phyloP scores from a whole-genome alignment of 2,888 invertebrate genomes.

The Harpagoxenus sublaevis region DNA sequence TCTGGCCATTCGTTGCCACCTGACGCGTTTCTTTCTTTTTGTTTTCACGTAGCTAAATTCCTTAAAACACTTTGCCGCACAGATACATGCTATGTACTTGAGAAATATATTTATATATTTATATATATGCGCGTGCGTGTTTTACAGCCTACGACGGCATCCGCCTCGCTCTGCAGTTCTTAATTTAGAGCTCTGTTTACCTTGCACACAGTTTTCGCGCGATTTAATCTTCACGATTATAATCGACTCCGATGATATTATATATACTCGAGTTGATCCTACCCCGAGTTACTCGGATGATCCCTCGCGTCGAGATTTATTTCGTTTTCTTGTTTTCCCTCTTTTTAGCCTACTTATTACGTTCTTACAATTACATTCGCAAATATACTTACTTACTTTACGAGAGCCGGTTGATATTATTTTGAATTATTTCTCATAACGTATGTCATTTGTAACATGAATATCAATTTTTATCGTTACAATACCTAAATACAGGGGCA shows the following conservation, averaged over 20 bases:
- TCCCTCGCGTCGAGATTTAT: slow-evolving; percentile 52
- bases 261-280: slow-evolving; percentile 41
- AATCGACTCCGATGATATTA: slow-evolving; percentile 32
- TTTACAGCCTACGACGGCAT: slow-evolving; percentile 51
- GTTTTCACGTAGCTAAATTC: slow-evolving; percentile 62
- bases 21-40: slow-evolving; percentile 54
- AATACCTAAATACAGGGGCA: slow-evolving; percentile 85
- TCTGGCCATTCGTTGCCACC: slow-evolving; percentile 70
- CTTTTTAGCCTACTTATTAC: slow-evolving; percentile 79
- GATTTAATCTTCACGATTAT: slow-evolving; percentile 57
- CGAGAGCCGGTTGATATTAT: slow-evolving; percentile 84
- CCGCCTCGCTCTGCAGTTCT: slow-evolving; percentile 50
- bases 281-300: slow-evolving; percentile 61
- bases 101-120: slow-evolving; percentile 53
- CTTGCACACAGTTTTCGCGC: slow-evolving; percentile 46
- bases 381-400: slow-evolving; percentile 82
- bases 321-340: slow-evolving; percentile 66
- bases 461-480: slow-evolving; percentile 83
- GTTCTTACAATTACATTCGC: slow-evolving; percentile 83
- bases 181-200: slow-evolving; percentile 52
- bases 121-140: slow-evolving; percentile 44
- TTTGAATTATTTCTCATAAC: slow-evolving; percentile 78
- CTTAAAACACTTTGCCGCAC: slow-evolving; percentile 61
- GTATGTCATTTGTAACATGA: slow-evolving; percentile 82
- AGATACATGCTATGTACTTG: slow-evolving; percentile 58